Evolutionary conservation across 2,888 invertebrate genomes (phyloP), one percentile per base, ranked within the genome.

Genomic region (Fragum sueziense): DNA sequence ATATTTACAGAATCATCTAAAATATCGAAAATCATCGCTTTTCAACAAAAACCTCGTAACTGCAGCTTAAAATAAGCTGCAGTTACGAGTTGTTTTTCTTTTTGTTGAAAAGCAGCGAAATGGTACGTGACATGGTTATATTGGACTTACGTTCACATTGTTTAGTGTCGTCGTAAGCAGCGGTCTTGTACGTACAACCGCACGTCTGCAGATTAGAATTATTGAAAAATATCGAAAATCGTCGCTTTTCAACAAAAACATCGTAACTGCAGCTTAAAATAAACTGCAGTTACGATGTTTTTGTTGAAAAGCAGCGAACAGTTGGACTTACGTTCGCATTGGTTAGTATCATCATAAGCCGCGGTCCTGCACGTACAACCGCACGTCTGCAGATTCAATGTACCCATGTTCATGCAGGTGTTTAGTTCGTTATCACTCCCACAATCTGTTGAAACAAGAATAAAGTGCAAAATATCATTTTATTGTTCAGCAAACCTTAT

Each of bases 291-390:
- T 9, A 9, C 6, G 14, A 37, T 37, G 37, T 37, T 37, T 37
- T 9, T 37, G 7, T 9, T 37, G 37, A 37, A 6, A 6, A 9
- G 14, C 6, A 6, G 6, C 14, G 37, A 6, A 37, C 37, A 9
- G 37, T 37, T 37, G 6, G 37, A 65, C 65, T 65, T 65, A 65
- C 65, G 34, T 41, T 37, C 65, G 27, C 65, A 65, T 9, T 33
- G 65, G 6, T 7, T 6, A 4, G 14, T 33, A 22, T n/a, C 14
- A 25, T 65, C 37, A 27, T 41, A 37, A 14, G 14, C 20, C 22
- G n/a, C 1, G 11, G 4, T 4, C n/a, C 25, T 25, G 25, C 65
- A 65, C 2, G 41, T 22, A 65, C 65, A 65, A 11, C 25, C 14
- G 22, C 65, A 65, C 6, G 65, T 65, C 7, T 37, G 9, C 65